These are phyloP conservation scores for Xylocopa sonorina DNA, from an alignment of 1,140 invertebrate species.

Conservation along the genomic window DNA sequence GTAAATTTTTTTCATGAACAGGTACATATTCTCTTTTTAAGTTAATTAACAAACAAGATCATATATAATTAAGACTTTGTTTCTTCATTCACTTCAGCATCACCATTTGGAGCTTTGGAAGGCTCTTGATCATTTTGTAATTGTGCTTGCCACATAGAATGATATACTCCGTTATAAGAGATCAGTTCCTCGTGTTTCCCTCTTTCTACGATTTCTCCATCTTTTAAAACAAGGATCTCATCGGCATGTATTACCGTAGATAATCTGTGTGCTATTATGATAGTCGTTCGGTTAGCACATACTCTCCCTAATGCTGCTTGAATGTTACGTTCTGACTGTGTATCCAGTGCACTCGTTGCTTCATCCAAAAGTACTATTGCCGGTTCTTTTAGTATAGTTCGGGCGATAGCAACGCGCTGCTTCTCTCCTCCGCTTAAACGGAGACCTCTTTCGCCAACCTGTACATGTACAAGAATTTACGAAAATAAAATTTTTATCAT, in stretches of 20 bases:
- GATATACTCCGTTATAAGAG: slow-evolving; percentile 86
- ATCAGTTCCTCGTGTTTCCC: slow-evolving; percentile 93
- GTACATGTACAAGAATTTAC: too few relatives aligned
- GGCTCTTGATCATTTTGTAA: slow-evolving; percentile 84
- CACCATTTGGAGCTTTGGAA: slow-evolving; percentile 15
- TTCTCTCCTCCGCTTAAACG: slow-evolving; percentile 95
- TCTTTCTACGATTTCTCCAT: slow-evolving; percentile 95
- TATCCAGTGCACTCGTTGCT: slow-evolving; percentile 93
- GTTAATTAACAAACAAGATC: not conserved
- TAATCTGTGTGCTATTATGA: slow-evolving; percentile 95
- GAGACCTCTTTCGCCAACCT: slow-evolving; percentile 91
- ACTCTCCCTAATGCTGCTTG: slow-evolving; percentile 89
- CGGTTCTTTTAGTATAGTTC: slow-evolving; percentile 94
- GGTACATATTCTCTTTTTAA: not conserved
- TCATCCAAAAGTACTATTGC: slow-evolving; percentile 94
- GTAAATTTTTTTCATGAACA: not conserved
- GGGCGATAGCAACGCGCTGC: slow-evolving; percentile 95
- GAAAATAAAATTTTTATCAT: too few relatives aligned
- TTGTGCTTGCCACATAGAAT: slow-evolving; percentile 95
- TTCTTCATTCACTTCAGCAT: slow-evolving; percentile 33
- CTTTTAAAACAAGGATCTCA: slow-evolving; percentile 94
- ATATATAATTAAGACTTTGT: slow-evolving; percentile 18
- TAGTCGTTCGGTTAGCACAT: slow-evolving; percentile 92
- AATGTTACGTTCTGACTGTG: slow-evolving; percentile 92
- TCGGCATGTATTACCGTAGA: slow-evolving; percentile 97